Conservation (phyloP, 1,140 invertebrate genomes). For the Onthophagus taurus region DNA sequence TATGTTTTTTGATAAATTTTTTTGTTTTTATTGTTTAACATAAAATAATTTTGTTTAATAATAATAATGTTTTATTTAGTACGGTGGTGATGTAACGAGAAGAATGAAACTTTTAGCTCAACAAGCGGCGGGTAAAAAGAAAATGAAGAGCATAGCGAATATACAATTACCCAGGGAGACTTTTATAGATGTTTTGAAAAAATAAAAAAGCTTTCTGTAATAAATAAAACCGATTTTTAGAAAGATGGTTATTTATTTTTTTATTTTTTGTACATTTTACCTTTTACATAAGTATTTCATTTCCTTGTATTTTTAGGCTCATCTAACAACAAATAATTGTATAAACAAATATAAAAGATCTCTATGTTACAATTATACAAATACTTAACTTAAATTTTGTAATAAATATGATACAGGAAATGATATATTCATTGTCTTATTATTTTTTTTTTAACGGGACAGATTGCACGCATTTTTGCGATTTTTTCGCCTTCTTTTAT, state of each 20-base stretch:
- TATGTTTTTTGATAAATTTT: constrained; percentile 42
- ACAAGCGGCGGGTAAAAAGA: constrained; percentile 90
- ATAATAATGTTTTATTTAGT: too few species aligned
- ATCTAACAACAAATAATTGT: not conserved
- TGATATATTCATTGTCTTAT: too few species aligned
- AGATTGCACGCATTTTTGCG: too few species aligned
- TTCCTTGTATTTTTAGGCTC: too few species aligned
- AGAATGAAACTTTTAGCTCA: constrained; percentile 79
- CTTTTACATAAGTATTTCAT: too few species aligned
- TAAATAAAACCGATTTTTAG: too few species aligned
- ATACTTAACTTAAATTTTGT: too few species aligned
- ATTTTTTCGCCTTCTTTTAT: not conserved
- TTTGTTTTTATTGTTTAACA: constrained; percentile 2
- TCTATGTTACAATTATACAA: not conserved
- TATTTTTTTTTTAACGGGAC: too few species aligned
- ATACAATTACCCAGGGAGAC: constrained; percentile 86
- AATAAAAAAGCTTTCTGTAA: too few species aligned
- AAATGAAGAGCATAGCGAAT: constrained; percentile 83
- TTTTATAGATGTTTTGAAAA: constrained; percentile 87
- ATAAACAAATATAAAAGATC: not conserved
- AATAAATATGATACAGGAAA: too few species aligned
- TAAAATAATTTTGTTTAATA: constrained; percentile 27
- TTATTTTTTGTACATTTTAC: too few species aligned
- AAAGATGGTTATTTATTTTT: too few species aligned
- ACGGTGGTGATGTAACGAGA: constrained; percentile 86